Evolutionary conservation across 2,113 vertebrate genomes (phyloP).

Genomic region (Corapipo altera): DNA sequence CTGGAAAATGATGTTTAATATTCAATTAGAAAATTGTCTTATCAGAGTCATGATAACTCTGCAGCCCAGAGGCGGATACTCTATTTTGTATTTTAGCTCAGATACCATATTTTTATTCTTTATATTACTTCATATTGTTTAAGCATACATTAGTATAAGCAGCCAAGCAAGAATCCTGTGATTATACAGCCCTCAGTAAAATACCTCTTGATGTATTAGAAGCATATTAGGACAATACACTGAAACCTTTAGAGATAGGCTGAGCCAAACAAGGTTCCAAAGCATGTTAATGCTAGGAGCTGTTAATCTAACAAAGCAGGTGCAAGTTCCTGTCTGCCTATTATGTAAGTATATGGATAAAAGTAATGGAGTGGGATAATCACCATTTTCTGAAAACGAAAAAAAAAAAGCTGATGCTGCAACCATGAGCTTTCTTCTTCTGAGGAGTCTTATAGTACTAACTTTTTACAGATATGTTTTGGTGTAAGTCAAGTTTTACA

Average conservation of each 20-base stretch:
- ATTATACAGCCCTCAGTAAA: neutral
- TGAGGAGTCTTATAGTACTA: neutral
- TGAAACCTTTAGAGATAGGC: neutral
- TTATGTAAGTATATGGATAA: neutral
- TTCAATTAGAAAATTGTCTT: neutral
- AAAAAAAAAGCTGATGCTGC: neutral
- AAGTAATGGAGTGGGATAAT: neutral
- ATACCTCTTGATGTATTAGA: neutral
- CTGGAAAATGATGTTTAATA: neutral
- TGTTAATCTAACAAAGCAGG: neutral
- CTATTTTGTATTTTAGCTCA: neutral
- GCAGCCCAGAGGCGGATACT: neutral
- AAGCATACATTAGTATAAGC: neutral
- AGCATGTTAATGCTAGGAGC: neutral
- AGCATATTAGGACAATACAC: accelerated
- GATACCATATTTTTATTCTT: neutral
- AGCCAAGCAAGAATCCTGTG: neutral
- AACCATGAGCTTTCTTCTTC: neutral
- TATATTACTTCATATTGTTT: neutral
- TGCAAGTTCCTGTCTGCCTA: accelerated
- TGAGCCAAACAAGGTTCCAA: neutral
- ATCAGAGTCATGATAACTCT: neutral
- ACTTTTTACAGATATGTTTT: neutral
- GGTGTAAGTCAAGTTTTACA: neutral
- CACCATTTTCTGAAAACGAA: accelerated